Evolutionary conservation across 2,888 invertebrate species (phyloP), one percentile per base, ranked within the genome.

Genomic region (Frankliniella intonsa): DNA sequence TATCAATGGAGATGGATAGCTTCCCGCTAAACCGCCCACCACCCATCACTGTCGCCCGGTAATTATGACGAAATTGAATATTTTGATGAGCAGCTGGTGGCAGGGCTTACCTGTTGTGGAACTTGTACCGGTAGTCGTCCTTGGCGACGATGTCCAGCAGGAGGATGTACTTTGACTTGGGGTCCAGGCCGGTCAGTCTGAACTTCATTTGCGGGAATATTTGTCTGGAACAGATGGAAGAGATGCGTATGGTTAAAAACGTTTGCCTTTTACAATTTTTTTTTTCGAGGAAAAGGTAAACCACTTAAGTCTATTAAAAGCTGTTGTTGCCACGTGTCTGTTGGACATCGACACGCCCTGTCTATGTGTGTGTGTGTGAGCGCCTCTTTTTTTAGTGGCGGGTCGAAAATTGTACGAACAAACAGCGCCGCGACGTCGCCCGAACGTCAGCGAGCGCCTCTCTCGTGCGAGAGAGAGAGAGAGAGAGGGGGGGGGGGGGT

Each of bases 131-230:
- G 92, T 97, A 98, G 92, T 99, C 98, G 90, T 99, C 99, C 84
- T 98, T 97, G 81, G 98, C 97, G 86, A 98, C 97, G 89, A 99
- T 97, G 92, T 99, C 99, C 94, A 99, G 92, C 87, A 99, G 93
- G 84, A 99, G 92, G 89, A 98, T 98, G 93, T 99, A 99, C 91
- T 99, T 99, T 88, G 98, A 96, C 91, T 98, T 97, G 89, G 97
- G 95, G 92, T 99, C 98, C 91, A 99, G 91, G 86, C 99, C 99
- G 88, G 96, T 96, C 87, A 99, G 96, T 88, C 98, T 95, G 90
- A 98, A 98, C 92, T 98, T 98, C 95, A 96, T 98, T 91, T 99
- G 97, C 87, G 99, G 99, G 91, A 99, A 99, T 97, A 99, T 99
- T 93, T 99, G 97, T 92, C 98, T 99, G 94, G 84, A 94, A 88